Base-by-base conservation (phyloP, 2,797 vertebrate genomes). In the Brachyrhaphis roseni region DNA sequence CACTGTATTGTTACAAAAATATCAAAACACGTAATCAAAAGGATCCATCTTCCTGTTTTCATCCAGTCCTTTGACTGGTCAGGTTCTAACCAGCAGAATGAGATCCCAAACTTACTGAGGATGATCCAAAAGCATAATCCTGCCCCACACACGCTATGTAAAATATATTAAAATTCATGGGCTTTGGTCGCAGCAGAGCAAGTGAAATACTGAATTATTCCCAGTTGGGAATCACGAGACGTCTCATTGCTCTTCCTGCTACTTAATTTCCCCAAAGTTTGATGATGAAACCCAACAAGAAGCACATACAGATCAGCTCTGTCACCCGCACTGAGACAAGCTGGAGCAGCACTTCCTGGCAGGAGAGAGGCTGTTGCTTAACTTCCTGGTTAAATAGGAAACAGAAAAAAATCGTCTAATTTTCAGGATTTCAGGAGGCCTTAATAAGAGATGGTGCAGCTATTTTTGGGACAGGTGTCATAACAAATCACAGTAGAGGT, bases 31-130 rank as follows among this genome's bases (percentile, higher is more conserved):
- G 80, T 34, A 76, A 64, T 8, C n/a, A 64, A 18, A 78, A 23
- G 39, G 45, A 77, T 81, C 83, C 87, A 75, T 46, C 64, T 75
- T 85, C 82, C 90, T 83, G 84, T 88, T 87, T 90, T 49, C 64
- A 46, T 49, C 8, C 43, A 16, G 34, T 82, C 77, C 78, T 83
- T 78, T 90, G 85, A 93, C 93, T 88, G 84, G 79, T 28, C 13
- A 8, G 73, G 82, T 86, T 91, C 83, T 82, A 82, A 87, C 39
- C 78, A 90, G 86, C 82, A 90, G 91, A 93, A 86, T 13, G 36
- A 89, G 90, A 84, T 93, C 91, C 80, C 89, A 84, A 72, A 86
- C 76, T 26, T 74, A 73, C 76, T n/a, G 75, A 72, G 88, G 86
- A 85, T 31, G 49, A 81, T 79, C 84, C 80, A 76, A 82, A 57